A percentile compares a stretch with the other conserved stretches of the same genome.
These are phyloP conservation scores for Aphelocoma californica DNA, from an alignment of 2,797 vertebrate genomes.

Conservation along the genomic window DNA sequence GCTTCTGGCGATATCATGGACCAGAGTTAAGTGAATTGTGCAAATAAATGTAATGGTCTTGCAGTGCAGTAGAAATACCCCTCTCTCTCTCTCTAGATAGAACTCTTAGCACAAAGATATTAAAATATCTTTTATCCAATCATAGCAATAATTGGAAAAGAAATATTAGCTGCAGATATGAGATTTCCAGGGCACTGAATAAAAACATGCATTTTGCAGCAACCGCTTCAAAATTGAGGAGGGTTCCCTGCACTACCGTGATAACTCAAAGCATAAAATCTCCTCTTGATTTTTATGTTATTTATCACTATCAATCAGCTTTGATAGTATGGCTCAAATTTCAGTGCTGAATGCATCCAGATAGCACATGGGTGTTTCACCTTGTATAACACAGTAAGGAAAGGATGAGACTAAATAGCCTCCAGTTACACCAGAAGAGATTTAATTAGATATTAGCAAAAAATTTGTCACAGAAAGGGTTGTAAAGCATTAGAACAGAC, in stretches of 20 bases:
- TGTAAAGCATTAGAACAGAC: not conserved
- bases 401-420: not conserved
- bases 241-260: not conserved
- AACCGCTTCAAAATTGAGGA: not conserved
- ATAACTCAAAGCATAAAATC: not conserved
- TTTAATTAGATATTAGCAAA: not conserved
- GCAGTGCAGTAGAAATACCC: not conserved
- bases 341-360: not conserved
- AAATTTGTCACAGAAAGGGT: not conserved
- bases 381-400: not conserved
- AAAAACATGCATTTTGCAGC: not conserved
- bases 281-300: not conserved
- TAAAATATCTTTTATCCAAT: slow-evolving; percentile 40
- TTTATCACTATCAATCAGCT: not conserved
- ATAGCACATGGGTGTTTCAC: not conserved
- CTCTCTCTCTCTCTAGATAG: not conserved
- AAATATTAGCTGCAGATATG: not conserved
- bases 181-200: not conserved
- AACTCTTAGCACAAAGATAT: slow-evolving; percentile 1
- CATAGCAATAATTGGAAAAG: slow-evolving; percentile 16
- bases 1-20: slow-evolving; percentile 25
- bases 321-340: not conserved
- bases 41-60: slow-evolving; percentile 45
- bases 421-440: not conserved
- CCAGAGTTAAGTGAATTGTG: slow-evolving; percentile 56